Evolutionary conservation across 2,888 invertebrate genomes (phyloP), one percentile per base, ranked within the genome.

Genomic region (Rosalia funebris): DNA sequence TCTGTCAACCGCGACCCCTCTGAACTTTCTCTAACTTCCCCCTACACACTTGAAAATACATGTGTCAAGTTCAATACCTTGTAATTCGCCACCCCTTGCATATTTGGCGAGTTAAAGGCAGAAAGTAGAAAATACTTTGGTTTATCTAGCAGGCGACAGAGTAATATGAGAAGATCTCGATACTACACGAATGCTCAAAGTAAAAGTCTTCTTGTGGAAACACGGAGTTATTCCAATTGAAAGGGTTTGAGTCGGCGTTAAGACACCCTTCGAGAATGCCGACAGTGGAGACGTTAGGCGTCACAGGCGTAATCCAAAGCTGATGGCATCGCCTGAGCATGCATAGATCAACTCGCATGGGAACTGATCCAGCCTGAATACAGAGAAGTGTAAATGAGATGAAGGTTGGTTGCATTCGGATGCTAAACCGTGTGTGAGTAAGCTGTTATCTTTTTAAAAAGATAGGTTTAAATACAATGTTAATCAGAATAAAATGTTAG

Each of bases 371-470:
- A 56, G 62, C 65, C 60, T 65, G 65, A 65, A 65, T 65, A 71
- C 73, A 73, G 72, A 74, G 71, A 71, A 73, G 71, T 74, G 73
- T 70, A 75, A 75, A 75, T 75, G 72, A 73, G 73, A 74, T 74
- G 60, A 62, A 65, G 60, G 60, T n/a, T n/a, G n/a, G 60, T 57
- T 56, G 55, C 57, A 55, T 65, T 53, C 55, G 57, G 54, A 62
- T 39, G 62, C 47, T 59, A 54, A 62, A 50, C 39, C 20, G 3
- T 41, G 25, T 31, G 39, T 37, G 50, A 39, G 15, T 50, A 25
- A 39, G 14, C 15, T 20, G 20, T 31, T 39, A 39, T 50, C 20
- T 50, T 20, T 25, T 15, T 15, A 39, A 20, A 39, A 50, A 15
- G 15, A 25, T 32, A 36, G 16, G 34, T 7, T 11, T 12, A 47